phyloP scores from a whole-genome alignment of 2,888 invertebrate genomes.

The Eumerus sabulonum region DNA sequence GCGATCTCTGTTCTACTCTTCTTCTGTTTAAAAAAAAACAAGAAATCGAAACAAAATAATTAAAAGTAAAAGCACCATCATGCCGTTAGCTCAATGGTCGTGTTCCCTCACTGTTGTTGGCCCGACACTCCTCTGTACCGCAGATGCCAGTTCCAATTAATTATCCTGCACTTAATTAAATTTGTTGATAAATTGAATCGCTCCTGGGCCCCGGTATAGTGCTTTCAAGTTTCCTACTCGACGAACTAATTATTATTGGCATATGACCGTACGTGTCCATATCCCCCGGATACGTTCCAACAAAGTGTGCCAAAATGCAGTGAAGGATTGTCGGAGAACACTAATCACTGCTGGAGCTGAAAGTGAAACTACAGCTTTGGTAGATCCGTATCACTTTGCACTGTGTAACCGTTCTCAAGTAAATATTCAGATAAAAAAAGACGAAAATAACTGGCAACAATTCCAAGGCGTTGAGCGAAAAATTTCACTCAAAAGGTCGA shows the following conservation, averaged over 20 bases:
- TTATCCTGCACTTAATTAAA: conserved; percentile 56
- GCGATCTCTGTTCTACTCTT: too few relatives aligned
- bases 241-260: conserved; percentile 36
- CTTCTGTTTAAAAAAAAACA: too few relatives aligned
- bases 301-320: neutral
- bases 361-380: conserved; percentile 41
- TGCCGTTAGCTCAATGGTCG: too few relatives aligned
- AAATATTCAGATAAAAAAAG: conserved; percentile 22
- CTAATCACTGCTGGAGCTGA: conserved; percentile 15
- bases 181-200: conserved; percentile 50
- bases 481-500: conserved; percentile 40
- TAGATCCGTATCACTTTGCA: conserved; percentile 24
- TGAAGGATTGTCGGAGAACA: neutral
- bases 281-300: neutral
- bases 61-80: conserved; percentile 51
- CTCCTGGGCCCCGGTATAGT: conserved; percentile 1
- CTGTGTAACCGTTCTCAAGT: conserved; percentile 37
- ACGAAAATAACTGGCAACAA: too few relatives aligned
- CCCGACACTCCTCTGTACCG: too few relatives aligned
- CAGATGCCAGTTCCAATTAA: conserved; percentile 35
- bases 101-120: too few relatives aligned
- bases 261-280: neutral
- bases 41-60: conserved; percentile 10
- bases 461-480: conserved; percentile 8
- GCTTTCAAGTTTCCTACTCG: conserved; percentile 15